Conservation (phyloP, 92 coral and sea anemone genomes). For the Metridium senile region DNA sequence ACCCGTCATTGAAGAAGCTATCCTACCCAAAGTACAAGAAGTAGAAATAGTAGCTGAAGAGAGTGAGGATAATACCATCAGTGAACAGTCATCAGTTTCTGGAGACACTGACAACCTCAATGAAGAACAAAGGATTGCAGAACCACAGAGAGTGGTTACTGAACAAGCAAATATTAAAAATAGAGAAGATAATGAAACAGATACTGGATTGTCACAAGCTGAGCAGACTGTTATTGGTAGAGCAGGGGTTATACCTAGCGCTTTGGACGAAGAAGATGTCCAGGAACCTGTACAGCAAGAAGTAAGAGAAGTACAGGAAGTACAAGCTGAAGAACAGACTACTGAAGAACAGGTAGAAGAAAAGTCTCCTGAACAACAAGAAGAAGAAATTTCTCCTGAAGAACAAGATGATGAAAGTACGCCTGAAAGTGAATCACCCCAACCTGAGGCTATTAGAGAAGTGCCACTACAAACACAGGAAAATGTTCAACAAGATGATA, state of each 20-base stretch:
- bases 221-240: background rate
- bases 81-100: constrained; percentile 21
- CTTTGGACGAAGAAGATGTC: background rate
- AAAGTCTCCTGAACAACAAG: background rate
- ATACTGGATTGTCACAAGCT: background rate
- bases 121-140: constrained; percentile 6
- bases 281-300: background rate
- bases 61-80: background rate
- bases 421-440: background rate
- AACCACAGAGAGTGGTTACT: background rate
- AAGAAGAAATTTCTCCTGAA: too few species aligned
- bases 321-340: constrained; percentile 27
- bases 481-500: background rate
- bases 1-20: constrained; percentile 22
- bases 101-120: background rate
- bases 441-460: background rate
- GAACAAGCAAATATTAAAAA: background rate
- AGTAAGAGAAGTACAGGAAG: background rate
- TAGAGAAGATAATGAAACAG: background rate
- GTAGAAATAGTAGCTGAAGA: constrained; percentile 4
- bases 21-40: background rate
- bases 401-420: background rate
- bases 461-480: background rate
- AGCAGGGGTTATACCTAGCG: background rate
- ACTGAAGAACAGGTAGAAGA: constrained; percentile 12